Evolutionary conservation across 2,888 invertebrate genomes (phyloP), one percentile per base, ranked within the genome.

Genomic region (Dryobotodes eremita): DNA sequence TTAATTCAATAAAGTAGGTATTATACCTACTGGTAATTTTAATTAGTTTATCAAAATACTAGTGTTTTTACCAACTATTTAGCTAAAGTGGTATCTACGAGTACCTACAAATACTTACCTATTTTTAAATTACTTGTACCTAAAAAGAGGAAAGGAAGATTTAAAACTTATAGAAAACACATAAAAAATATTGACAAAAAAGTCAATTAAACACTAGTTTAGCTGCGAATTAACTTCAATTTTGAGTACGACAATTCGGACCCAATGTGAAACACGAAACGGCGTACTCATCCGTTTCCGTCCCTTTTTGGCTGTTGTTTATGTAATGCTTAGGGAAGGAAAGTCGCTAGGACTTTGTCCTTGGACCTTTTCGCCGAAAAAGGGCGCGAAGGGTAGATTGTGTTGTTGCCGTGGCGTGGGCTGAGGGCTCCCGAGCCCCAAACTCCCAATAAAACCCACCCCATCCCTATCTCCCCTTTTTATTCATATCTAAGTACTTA

Each of bases 271-370:
- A 82, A 77, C 11, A 59, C 59, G 71, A 72, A 82, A 69, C 62
- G 46, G 78, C 77, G 77, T 82, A 82, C 31, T 48, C 31, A 53
- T 66, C 20, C 20, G n/a, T 71, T 57, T 66, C 50, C 71, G 26
- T 23, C 48, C 48, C 55, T 48, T 61, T 55, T 65, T 26, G 31
- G 42, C 36, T 42, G 55, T 36, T 76, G 36, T 55, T 36, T 70
- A 55, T 17, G 36, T 55, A n/a, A 8, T 42, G 11, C 36, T n/a
- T 46, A 57, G n/a, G 20, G 46, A 57, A 46, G 48, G 15, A 26
- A 55, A n/a, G n/a, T n/a, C n/a, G n/a, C 55, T 57, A 42, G 70
- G 23, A 61, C 61, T 80, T 74, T 48, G 79, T 74, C 79, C 80
- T 79, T 75, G 53, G 74, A 59, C 46, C 46, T 55, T 46, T 26